Conservation (phyloP, 2,113 vertebrate genomes). For the Gadus macrocephalus region DNA sequence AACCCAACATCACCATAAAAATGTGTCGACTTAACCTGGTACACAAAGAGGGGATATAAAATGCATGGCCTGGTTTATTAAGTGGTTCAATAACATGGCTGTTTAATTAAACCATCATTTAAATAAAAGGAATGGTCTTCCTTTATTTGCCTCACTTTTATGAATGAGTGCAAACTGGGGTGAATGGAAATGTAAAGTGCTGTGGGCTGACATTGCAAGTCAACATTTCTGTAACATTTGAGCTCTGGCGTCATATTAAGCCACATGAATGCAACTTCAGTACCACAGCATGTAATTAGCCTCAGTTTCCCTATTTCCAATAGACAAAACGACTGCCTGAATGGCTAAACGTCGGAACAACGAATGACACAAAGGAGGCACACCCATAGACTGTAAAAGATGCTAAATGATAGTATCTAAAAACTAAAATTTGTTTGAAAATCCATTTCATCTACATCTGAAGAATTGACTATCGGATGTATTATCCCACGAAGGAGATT, state of each 20-base stretch:
- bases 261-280: not conserved
- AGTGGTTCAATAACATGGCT: slow-evolving; percentile 34
- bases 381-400: no score
- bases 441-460: no score
- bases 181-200: slow-evolving; percentile 34
- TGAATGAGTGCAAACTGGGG: slow-evolving; percentile 38
- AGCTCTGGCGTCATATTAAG: slow-evolving; percentile 22
- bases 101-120: not conserved
- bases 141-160: slow-evolving; percentile 42
- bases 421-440: no score
- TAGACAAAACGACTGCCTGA: not conserved
- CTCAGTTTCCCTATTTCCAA: not conserved
- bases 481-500: not conserved
- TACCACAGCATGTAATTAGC: not conserved
- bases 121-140: slow-evolving; percentile 23
- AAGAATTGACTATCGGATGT: no score
- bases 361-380: not conserved
- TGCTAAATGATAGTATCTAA: no score
- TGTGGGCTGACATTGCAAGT: slow-evolving; percentile 36
- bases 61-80: no score
- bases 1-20: no score
- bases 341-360: not conserved
- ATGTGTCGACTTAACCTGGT: no score
- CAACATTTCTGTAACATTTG: slow-evolving; percentile 41
- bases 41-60: no score